These are phyloP conservation scores for Heterotilapia buettikoferi DNA, from an alignment of 2,113 vertebrate genomes.

Conservation along the genomic window DNA sequence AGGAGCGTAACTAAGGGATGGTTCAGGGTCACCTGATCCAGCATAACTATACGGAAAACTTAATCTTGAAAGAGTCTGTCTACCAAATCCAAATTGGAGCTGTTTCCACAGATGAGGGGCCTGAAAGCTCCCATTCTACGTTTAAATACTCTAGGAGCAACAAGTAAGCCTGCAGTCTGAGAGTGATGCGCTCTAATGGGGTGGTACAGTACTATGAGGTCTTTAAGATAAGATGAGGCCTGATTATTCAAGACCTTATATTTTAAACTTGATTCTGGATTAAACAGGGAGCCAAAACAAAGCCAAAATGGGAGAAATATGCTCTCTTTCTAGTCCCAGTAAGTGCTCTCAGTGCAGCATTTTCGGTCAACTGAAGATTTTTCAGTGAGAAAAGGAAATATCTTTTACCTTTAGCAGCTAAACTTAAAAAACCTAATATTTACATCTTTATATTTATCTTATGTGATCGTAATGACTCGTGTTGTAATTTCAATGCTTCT, in stretches of 20 bases:
- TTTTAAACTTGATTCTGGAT: neutral
- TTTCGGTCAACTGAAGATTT: neutral
- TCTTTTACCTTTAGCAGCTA: neutral
- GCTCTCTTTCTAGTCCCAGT: neutral
- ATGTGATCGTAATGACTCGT: accelerated
- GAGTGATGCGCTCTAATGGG: too few relatives aligned
- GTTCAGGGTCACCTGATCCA: neutral
- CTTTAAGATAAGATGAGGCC: neutral
- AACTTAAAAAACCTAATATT: neutral
- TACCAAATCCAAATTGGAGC: neutral
- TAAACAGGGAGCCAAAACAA: neutral
- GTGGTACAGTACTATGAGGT: too few relatives aligned
- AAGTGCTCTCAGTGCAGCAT: neutral
- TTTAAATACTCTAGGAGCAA: too few relatives aligned
- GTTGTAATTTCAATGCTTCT: neutral
- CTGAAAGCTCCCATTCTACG: too few relatives aligned
- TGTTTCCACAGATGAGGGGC: neutral
- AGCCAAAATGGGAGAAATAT: neutral
- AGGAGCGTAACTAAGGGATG: neutral
- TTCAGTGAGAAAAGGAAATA: neutral
- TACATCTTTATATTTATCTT: neutral
- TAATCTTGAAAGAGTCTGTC: neutral
- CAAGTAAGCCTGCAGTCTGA: too few relatives aligned
- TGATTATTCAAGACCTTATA: neutral
- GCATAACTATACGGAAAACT: neutral